Conservation (phyloP, 2,797 vertebrate genomes). For the Enteromius thamalakanensis region DNA sequence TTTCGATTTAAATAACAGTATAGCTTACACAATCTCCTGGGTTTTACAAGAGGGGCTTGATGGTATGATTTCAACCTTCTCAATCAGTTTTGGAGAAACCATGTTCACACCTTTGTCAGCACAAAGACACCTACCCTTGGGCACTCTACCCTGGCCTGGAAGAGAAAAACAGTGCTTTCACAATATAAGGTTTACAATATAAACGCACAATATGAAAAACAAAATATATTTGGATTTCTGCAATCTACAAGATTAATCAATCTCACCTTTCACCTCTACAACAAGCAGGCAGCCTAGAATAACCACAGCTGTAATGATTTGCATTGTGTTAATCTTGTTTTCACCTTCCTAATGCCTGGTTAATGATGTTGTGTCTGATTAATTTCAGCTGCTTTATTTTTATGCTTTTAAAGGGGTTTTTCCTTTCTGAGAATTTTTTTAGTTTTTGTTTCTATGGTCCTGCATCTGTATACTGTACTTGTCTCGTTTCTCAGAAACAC, state of each 20-base stretch:
- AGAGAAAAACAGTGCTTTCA: slow-evolving; percentile 16
- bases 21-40: slow-evolving; percentile 53
- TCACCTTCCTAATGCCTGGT: background rate
- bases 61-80: slow-evolving; percentile 44
- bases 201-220: background rate
- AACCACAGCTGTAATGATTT: slow-evolving; percentile 6
- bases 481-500: slow-evolving; percentile 26
- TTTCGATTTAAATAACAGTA: background rate
- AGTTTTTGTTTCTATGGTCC: slow-evolving; percentile 33
- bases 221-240: background rate
- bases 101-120: slow-evolving; percentile 6
- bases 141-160: slow-evolving; percentile 35
- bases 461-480: background rate
- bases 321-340: background rate
- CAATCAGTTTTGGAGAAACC: slow-evolving; percentile 36
- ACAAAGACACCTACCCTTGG: slow-evolving; percentile 46
- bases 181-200: too few species aligned
- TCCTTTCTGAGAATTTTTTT: background rate
- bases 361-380: background rate
- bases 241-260: background rate
- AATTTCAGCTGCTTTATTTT: background rate
- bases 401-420: background rate
- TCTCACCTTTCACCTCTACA: slow-evolving; percentile 39
- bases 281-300: slow-evolving; percentile 34
- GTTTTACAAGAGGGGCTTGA: slow-evolving; percentile 40